phyloP scores from a whole-genome alignment of 2,797 vertebrate species.

The Sandelia bainsii region DNA sequence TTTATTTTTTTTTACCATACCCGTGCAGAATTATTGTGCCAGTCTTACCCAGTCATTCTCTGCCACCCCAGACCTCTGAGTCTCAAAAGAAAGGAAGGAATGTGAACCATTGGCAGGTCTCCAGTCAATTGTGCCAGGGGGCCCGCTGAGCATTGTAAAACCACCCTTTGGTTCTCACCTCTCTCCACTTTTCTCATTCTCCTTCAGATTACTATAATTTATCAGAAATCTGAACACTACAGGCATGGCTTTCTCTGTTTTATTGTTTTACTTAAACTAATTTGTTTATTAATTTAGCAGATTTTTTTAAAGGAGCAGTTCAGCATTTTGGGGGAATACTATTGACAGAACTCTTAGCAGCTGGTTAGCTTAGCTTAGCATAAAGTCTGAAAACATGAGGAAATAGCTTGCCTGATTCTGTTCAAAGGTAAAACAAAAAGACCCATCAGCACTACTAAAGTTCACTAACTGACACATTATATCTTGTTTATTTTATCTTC shows the following conservation, averaged over 20 bases:
- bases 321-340: background rate
- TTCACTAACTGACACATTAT: background rate
- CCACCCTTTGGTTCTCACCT: constrained; percentile 66
- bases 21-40: constrained; percentile 47
- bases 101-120: constrained; percentile 80
- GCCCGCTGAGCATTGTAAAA: constrained; percentile 47
- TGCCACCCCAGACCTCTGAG: constrained; percentile 50
- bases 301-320: background rate
- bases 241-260: background rate
- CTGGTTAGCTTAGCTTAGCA: background rate
- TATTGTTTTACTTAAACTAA: background rate
- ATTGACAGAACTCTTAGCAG: background rate
- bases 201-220: constrained; percentile 22
- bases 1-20: constrained; percentile 19
- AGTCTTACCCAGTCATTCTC: constrained; percentile 44
- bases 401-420: background rate
- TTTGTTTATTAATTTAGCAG: too few relatives aligned
- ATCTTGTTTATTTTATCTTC: background rate
- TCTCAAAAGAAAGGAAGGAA: constrained; percentile 80
- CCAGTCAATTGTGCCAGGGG: constrained; percentile 75
- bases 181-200: constrained; percentile 18
- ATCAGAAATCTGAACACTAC: constrained; percentile 3
- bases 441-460: background rate
- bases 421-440: background rate
- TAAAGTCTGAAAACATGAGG: background rate